phyloP scores from a whole-genome alignment of 2,888 invertebrate genomes.

The Congeria kusceri region DNA sequence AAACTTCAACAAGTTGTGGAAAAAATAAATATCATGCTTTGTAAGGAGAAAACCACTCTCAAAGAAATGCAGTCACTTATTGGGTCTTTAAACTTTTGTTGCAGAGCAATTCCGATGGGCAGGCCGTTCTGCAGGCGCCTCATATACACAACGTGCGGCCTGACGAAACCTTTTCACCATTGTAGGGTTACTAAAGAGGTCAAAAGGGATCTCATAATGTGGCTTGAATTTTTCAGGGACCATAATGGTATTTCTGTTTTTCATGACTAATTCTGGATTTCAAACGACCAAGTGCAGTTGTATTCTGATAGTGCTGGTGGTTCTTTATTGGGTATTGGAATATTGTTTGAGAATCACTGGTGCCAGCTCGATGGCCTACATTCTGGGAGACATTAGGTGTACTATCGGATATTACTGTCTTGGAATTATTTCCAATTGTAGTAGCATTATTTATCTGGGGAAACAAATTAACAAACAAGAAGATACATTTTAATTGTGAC shows the following conservation, averaged over 20 bases:
- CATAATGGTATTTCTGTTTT: no score
- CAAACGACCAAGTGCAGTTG: no score
- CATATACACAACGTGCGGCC: slow-evolving; percentile 17
- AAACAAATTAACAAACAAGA: slow-evolving; percentile 16
- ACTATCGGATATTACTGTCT: slow-evolving; percentile 21
- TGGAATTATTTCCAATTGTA: slow-evolving; percentile 21
- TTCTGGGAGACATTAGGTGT: slow-evolving; percentile 10
- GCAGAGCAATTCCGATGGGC: slow-evolving; percentile 27
- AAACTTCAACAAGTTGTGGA: slow-evolving; percentile 11
- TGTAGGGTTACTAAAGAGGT: slow-evolving; percentile 21
- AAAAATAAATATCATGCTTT: slow-evolving; percentile 9
- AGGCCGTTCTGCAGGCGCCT: slow-evolving; percentile 22
- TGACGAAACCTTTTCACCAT: slow-evolving; percentile 19
- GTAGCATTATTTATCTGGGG: no score
- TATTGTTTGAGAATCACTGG: slow-evolving; percentile 32
- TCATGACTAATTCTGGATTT: not conserved
- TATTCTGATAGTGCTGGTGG: slow-evolving; percentile 32
- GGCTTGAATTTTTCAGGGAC: no score
- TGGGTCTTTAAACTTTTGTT: no score
- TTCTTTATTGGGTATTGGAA: slow-evolving; percentile 15
- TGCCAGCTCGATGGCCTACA: slow-evolving; percentile 13
- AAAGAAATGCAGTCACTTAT: slow-evolving; percentile 34
- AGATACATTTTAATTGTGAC: slow-evolving; percentile 20
- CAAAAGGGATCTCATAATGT: no score
- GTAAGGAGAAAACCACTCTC: slow-evolving; percentile 19